Conservation (phyloP, 2,113 vertebrate genomes). For the Oncorhynchus mykiss region DNA sequence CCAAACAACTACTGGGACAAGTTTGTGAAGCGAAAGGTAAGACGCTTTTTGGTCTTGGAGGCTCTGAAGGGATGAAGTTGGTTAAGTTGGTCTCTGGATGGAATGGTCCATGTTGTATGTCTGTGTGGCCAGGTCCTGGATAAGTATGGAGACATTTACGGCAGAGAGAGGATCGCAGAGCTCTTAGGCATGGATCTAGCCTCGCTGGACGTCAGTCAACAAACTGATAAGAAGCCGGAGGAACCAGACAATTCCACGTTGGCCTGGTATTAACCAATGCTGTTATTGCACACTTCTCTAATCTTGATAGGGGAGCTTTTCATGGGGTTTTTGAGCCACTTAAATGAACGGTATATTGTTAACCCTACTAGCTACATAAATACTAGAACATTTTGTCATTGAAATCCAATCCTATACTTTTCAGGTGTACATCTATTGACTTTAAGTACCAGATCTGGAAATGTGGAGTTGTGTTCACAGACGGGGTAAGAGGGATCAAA, state of each 20-base stretch:
- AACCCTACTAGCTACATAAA: neutral
- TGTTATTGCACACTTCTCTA: too few species aligned
- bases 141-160: constrained; percentile 92
- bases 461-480: constrained; percentile 91
- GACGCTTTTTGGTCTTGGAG: neutral
- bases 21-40: constrained; percentile 92
- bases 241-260: constrained; percentile 84
- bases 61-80: neutral
- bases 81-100: neutral
- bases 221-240: constrained; percentile 80
- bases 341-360: neutral
- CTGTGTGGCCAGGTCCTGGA: constrained; percentile 79
- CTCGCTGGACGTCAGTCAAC: constrained; percentile 86
- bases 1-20: constrained; percentile 96
- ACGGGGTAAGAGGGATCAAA: constrained; percentile 78
- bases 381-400: neutral
- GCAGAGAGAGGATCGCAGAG: constrained; percentile 87
- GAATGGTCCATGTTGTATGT: neutral
- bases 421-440: constrained; percentile 83
- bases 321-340: neutral
- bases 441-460: constrained; percentile 95
- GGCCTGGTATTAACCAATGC: constrained; percentile 71
- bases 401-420: neutral
- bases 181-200: constrained; percentile 89
- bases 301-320: neutral